Evolutionary conservation across 2,113 vertebrate genomes (phyloP).

Genomic region (Menura novaehollandiae): DNA sequence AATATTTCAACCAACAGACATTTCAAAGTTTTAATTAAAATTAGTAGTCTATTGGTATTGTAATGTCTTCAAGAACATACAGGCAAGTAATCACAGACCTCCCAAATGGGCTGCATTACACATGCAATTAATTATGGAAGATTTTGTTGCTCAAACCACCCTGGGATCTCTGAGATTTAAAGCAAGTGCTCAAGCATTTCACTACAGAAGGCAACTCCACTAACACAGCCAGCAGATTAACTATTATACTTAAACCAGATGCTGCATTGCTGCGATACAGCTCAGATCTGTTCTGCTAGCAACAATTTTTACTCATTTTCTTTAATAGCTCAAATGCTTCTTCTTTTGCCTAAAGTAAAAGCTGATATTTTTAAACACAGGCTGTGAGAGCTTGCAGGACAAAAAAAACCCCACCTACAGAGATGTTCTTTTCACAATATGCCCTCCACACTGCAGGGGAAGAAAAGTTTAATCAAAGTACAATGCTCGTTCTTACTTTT

Average conservation of each 20-base stretch:
- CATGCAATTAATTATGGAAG: slow-evolving; percentile 72
- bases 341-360: slow-evolving; percentile 34
- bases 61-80: slow-evolving; percentile 67
- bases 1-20: slow-evolving; percentile 72
- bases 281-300: background rate
- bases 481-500: background rate
- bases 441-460: background rate
- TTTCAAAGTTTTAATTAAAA: slow-evolving; percentile 79
- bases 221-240: background rate
- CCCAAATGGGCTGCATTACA: slow-evolving; percentile 66
- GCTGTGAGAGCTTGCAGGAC: background rate
- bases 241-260: slow-evolving; percentile 46
- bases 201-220: slow-evolving; percentile 30
- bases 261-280: background rate
- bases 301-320: slow-evolving; percentile 21
- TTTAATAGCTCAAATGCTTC: slow-evolving; percentile 25
- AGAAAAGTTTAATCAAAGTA: slow-evolving; percentile 46
- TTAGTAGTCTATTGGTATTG: slow-evolving; percentile 69
- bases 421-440: slow-evolving; percentile 36
- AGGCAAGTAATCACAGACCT: slow-evolving; percentile 69
- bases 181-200: slow-evolving; percentile 15
- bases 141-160: slow-evolving; percentile 52
- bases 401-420: slow-evolving; percentile 16
- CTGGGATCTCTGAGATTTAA: slow-evolving; percentile 40
- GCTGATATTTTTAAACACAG: slow-evolving; percentile 42